A percentile compares a stretch with the other conserved stretches of the same genome.
Conservation (phyloP, 1,140 invertebrate species). For the Zaprionus camerounensis region DNA sequence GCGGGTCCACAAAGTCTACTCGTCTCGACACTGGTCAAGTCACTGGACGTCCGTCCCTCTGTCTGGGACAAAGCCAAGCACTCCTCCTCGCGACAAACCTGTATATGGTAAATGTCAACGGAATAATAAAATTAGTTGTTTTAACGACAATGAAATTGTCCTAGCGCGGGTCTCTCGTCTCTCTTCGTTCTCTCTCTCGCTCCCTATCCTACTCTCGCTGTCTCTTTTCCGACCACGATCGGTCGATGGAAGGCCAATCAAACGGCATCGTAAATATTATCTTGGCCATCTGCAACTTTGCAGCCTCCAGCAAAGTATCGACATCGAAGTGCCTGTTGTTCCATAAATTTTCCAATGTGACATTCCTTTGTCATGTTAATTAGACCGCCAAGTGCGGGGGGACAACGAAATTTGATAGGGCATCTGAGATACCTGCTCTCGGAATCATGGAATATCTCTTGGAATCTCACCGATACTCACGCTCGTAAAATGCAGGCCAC, state of each 20-base stretch:
- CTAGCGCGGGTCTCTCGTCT: constrained; percentile 30
- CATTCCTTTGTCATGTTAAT: constrained; percentile 84
- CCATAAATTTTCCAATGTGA: constrained; percentile 78
- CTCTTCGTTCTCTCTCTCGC: neutral
- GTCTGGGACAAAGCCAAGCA: neutral
- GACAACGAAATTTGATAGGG: constrained; percentile 70
- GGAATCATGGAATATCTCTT: constrained; percentile 38
- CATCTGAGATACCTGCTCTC: constrained; percentile 74
- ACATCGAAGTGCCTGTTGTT: constrained; percentile 53
- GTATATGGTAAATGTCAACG: constrained; percentile 76
- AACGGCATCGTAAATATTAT: constrained; percentile 81
- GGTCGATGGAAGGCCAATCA: constrained; percentile 67
- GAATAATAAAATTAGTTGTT: constrained; percentile 81
- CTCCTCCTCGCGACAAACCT: constrained; percentile 54
- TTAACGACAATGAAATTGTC: constrained; percentile 74
- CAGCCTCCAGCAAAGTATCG: constrained; percentile 34
- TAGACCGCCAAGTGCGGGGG: constrained; percentile 71
- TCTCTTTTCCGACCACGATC: neutral
- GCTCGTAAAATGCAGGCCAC: constrained; percentile 53
- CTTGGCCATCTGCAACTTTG: constrained; percentile 71
- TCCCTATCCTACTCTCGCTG: constrained; percentile 48
- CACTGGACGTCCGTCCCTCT: constrained; percentile 6
- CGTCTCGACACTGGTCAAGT: constrained; percentile 18
- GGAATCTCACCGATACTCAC: constrained; percentile 14
- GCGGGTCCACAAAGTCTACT: constrained; percentile 47